Conservation (phyloP, 2,888 invertebrate genomes). For the Ormyrus labotus region DNA sequence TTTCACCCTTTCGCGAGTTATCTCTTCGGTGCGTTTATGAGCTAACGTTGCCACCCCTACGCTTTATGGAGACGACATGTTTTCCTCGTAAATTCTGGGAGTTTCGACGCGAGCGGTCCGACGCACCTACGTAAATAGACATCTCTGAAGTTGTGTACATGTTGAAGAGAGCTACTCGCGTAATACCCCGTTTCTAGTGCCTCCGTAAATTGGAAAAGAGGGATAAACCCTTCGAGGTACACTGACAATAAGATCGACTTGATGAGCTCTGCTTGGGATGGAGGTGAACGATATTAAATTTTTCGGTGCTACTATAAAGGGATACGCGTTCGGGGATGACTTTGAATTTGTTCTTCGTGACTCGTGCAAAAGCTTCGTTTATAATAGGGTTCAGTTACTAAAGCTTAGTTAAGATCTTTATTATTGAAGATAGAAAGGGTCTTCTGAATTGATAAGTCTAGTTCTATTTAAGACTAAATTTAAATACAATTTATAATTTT, state of each 20-base stretch:
- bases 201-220: constrained; percentile 62
- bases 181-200: constrained; percentile 63
- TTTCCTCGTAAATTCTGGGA: constrained; percentile 69
- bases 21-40: constrained; percentile 66
- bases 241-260: too few relatives aligned
- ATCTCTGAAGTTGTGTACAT: constrained; percentile 3
- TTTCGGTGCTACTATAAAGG: neutral
- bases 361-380: too few relatives aligned
- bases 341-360: neutral
- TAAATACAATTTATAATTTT: too few relatives aligned
- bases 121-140: constrained; percentile 50
- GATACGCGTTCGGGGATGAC: neutral
- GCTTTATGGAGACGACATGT: constrained; percentile 69
- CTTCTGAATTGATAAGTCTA: too few relatives aligned
- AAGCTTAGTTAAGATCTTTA: too few relatives aligned
- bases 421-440: too few relatives aligned
- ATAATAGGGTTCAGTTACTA: too few relatives aligned
- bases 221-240: neutral
- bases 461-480: too few relatives aligned
- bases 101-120: constrained; percentile 60
- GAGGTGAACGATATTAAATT: constrained; percentile 12
- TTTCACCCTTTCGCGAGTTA: constrained; percentile 60
- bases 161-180: constrained; percentile 22
- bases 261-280: neutral
- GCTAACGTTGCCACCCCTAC: constrained; percentile 39